Evolutionary conservation across 2,888 invertebrate species (phyloP), one percentile per base, ranked within the genome.

Genomic region (Dioctria rufipes): DNA sequence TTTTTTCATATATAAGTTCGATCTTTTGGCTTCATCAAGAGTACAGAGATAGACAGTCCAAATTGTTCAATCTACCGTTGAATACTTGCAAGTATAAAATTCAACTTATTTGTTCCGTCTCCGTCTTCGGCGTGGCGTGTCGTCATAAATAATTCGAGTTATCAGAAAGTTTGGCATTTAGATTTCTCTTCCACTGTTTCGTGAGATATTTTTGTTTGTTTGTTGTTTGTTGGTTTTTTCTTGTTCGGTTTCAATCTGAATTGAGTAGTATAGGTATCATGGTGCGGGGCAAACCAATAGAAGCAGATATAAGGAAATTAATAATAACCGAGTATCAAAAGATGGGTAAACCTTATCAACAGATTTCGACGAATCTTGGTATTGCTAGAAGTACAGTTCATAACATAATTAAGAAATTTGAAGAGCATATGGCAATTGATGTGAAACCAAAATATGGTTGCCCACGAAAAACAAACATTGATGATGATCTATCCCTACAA

Each of bases 41-140:
- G 69, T 69, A 11, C 39, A 69, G 25, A 25, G 25, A 25, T 25
- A 25, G 39, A 37, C 69, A 69, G 69, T 69, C 49, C 69, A 69
- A 37, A 69, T 69, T 69, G 69, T 69, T 69, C 69, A 69, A 69
- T 69, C 69, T 69, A 25, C 69, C 37, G 69, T 43, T 69, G 9
- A 46, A 46, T 46, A 6, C 49, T 46, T 46, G 49, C 9, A 6
- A 46, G 5, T 9, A 46, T 46, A 46, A 46, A 46, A 46, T 46
- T 6, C 46, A 46, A 8, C 46, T 25, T 25, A 25, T 25, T 25
- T 46, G 46, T 46, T 46, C 2, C 46, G 2, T 25, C 25, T 25
- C 25, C 25, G 25, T 25, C 25, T 25, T 25, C 25, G 25, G 25
- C 25, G 25, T 46, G 46, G 46, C 46, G 25, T 46, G 2, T 46